phyloP scores from a whole-genome alignment of 1,140 invertebrate species.

The Oncopodura yosiiana region DNA sequence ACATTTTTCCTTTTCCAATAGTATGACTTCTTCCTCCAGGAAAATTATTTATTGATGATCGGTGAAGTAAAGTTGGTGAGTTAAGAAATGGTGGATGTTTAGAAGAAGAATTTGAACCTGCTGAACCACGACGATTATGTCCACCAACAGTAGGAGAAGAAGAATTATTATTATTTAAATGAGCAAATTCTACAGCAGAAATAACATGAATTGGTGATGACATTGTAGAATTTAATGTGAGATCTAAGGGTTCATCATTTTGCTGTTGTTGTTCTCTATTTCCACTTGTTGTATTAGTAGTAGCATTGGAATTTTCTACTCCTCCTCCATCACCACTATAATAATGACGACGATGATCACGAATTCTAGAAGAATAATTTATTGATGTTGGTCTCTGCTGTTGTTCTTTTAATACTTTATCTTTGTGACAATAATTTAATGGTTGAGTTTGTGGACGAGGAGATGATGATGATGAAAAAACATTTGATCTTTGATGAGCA shows the following conservation, averaged over 20 bases:
- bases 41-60: too few species aligned
- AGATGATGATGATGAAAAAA: neutral
- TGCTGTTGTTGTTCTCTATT: neutral
- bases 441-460: too few species aligned
- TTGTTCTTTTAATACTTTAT: neutral
- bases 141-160: neutral
- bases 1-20: slow-evolving; percentile 19
- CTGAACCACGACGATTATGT: neutral
- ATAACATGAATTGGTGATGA: slow-evolving; percentile 29
- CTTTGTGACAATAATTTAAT: neutral
- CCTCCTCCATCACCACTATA: neutral
- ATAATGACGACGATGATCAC: neutral
- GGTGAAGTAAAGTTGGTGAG: slow-evolving; percentile 13
- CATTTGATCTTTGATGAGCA: slow-evolving; percentile 6
- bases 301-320: neutral
- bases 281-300: slow-evolving; percentile 1
- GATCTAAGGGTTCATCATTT: slow-evolving; percentile 19
- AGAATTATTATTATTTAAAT: neutral
- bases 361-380: slow-evolving; percentile 6
- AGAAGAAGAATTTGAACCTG: neutral
- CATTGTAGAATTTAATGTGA: slow-evolving; percentile 23
- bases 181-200: slow-evolving; percentile 28
- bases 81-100: slow-evolving; percentile 22
- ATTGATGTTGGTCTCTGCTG: slow-evolving; percentile 14
- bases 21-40: neutral